Conservation (phyloP, 2,113 vertebrate genomes). For the Anas platyrhynchos region DNA sequence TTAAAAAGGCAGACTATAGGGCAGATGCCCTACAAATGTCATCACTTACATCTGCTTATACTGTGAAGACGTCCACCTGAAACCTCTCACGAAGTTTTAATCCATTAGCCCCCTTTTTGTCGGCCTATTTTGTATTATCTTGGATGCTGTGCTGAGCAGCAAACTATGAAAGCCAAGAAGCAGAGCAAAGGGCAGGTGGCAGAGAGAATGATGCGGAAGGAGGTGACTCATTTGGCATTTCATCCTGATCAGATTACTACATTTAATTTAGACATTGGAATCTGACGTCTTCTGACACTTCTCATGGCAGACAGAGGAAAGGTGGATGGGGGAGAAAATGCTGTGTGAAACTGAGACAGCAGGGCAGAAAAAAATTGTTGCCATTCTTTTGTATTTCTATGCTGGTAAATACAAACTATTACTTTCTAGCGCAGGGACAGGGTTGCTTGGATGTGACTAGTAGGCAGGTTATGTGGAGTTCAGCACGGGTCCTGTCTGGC, state of each 20-base stretch:
- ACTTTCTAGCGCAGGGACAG: neutral
- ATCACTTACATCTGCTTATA: constrained; percentile 22
- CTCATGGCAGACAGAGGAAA: neutral
- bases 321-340: neutral
- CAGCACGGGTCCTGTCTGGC: neutral
- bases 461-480: neutral
- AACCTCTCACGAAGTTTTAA: constrained; percentile 10
- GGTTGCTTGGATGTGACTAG: neutral
- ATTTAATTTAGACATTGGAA: constrained; percentile 57
- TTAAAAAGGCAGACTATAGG: neutral
- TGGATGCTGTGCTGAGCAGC: neutral
- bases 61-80: neutral
- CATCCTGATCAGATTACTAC: constrained; percentile 63
- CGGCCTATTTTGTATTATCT: constrained; percentile 29
- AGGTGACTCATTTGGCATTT: constrained; percentile 71
- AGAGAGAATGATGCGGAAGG: constrained; percentile 31
- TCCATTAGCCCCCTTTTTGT: constrained; percentile 35
- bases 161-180: constrained; percentile 31
- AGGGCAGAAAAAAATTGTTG: neutral
- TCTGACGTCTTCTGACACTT: constrained; percentile 19
- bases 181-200: constrained; percentile 59
- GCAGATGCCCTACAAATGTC: constrained; percentile 4
- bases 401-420: neutral
- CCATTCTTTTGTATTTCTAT: neutral
- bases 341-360: neutral